These are phyloP conservation scores for Andrena bicolor DNA, from an alignment of 2,888 invertebrate species.

Conservation along the genomic window DNA sequence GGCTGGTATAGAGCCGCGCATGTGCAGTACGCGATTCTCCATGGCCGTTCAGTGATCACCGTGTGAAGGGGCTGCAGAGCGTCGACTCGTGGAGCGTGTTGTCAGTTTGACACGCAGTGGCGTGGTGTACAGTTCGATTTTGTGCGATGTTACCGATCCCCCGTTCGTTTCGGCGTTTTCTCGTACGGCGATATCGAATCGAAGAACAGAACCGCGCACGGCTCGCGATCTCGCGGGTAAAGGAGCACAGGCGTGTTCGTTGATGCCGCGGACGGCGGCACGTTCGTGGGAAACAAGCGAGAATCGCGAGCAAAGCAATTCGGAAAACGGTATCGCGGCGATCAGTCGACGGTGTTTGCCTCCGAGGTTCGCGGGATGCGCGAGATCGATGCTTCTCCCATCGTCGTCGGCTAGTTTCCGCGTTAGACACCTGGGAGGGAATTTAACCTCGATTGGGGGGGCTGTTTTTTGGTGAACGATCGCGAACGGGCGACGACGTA, in stretches of 20 bases:
- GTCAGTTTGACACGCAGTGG: constrained; percentile 73
- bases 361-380: constrained; percentile 24
- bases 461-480: not conserved
- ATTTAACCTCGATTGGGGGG: constrained; percentile 15
- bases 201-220: not conserved
- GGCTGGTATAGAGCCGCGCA: constrained; percentile 19
- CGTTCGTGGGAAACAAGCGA: constrained; percentile 36
- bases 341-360: not conserved
- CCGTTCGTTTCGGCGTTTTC: not conserved
- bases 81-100: not conserved
- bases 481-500: not conserved
- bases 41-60: not conserved
- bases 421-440: constrained; percentile 9
- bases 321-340: constrained; percentile 8
- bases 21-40: constrained; percentile 16
- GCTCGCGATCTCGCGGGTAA: not conserved
- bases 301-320: constrained; percentile 2
- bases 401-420: not conserved
- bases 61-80: not conserved
- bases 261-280: not conserved
- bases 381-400: not conserved
- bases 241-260: not conserved
- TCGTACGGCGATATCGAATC: not conserved
- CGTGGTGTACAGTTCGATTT: constrained; percentile 36
- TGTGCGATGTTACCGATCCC: not conserved